phyloP scores from a whole-genome alignment of 2,113 vertebrate genomes.

The Istiophorus platypterus region DNA sequence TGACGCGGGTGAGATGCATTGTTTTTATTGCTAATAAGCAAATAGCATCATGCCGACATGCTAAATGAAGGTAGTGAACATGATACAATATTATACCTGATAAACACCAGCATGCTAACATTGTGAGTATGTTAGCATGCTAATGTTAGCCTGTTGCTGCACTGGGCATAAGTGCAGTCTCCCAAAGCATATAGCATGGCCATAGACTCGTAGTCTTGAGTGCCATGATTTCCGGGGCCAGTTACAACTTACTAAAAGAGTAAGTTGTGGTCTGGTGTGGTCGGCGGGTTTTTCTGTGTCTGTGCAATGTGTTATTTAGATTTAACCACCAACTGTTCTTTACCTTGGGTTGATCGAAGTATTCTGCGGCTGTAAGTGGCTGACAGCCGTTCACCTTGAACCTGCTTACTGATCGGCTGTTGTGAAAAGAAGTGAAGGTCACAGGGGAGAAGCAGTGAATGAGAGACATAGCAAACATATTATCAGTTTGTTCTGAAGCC shows the following conservation, averaged over 20 bases:
- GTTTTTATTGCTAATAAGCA: no score
- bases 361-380: conserved; percentile 24
- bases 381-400: conserved; percentile 64
- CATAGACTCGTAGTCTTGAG: neutral
- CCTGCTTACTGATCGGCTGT: conserved; percentile 48
- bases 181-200: neutral
- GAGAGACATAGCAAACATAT: conserved; percentile 27
- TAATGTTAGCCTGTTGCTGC: no score
- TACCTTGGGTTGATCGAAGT: conserved; percentile 38
- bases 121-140: neutral
- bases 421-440: conserved; percentile 54
- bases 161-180: neutral
- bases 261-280: no score
- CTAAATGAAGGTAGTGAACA: no score
- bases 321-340: conserved; percentile 57
- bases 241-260: conserved; percentile 1
- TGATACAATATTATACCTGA: neutral
- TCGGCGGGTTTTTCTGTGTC: neutral
- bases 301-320: conserved; percentile 18
- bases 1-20: neutral
- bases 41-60: no score
- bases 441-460: neutral
- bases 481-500: conserved; percentile 23
- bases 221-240: neutral
- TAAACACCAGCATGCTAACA: neutral